Conservation (phyloP, 2,888 invertebrate species). For the Athalia cordata region DNA sequence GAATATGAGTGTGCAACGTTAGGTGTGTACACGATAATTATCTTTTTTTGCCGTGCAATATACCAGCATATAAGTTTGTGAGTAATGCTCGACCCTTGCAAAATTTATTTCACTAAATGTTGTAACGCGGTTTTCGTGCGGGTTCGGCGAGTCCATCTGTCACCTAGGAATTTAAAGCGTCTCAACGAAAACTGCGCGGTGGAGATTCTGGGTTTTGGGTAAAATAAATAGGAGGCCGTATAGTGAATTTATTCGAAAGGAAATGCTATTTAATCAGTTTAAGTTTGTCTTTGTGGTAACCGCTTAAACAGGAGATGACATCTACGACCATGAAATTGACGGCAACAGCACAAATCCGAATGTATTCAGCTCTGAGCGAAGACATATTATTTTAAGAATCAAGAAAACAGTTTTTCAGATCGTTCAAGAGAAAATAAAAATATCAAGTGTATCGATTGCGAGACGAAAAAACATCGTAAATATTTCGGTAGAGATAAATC, state of each 20-base stretch:
- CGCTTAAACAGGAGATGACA: slow-evolving; percentile 38
- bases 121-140: slow-evolving; percentile 12
- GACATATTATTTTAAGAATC: slow-evolving; percentile 29
- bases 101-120: slow-evolving; percentile 27
- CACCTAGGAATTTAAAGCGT: slow-evolving; percentile 32
- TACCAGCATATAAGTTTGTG: not conserved
- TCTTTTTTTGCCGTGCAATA: not conserved
- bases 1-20: not conserved
- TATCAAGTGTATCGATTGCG: slow-evolving; percentile 11
- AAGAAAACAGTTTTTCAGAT: not conserved
- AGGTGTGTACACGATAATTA: slow-evolving; percentile 17
- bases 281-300: slow-evolving; percentile 32
- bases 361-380: not conserved
- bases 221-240: slow-evolving; percentile 32
- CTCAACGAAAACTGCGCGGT: not conserved
- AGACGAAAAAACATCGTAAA: slow-evolving; percentile 10
- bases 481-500: not conserved
- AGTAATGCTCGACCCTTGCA: slow-evolving; percentile 12
- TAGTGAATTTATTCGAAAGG: slow-evolving; percentile 26
- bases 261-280: slow-evolving; percentile 34
- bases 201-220: slow-evolving; percentile 30
- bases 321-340: slow-evolving; percentile 19
- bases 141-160: slow-evolving; percentile 24
- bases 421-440: not conserved
- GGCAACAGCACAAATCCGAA: slow-evolving; percentile 38